phyloP scores from a whole-genome alignment of 2,113 vertebrate genomes.

The Tupaia tana region DNA sequence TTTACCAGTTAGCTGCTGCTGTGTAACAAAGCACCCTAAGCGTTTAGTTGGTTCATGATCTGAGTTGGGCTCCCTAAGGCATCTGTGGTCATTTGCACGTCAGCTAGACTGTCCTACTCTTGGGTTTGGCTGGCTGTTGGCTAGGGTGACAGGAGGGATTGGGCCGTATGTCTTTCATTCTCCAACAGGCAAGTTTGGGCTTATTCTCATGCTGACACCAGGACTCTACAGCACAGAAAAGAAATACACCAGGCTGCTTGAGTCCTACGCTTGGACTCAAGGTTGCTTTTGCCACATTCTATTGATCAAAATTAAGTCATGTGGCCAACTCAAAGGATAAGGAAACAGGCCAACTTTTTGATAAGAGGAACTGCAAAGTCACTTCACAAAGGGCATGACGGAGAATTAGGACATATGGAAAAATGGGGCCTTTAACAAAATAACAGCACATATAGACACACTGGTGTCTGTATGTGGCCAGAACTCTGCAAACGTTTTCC shows the following conservation, averaged over 20 bases:
- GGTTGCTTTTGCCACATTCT: not conserved
- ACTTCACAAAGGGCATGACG: fast-evolving
- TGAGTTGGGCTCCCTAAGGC: not conserved
- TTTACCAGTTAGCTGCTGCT: not conserved
- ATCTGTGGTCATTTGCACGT: not conserved
- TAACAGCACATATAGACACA: not conserved
- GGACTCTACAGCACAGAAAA: not conserved
- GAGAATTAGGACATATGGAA: not conserved
- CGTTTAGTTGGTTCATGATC: not conserved
- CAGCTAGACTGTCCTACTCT: not conserved
- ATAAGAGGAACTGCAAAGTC: not conserved
- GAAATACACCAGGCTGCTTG: not conserved
- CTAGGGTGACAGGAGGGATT: too few species aligned
- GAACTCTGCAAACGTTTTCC: not conserved
- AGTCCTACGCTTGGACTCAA: not conserved
- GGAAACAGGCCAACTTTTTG: not conserved
- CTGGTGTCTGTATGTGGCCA: not conserved
- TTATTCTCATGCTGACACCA: not conserved
- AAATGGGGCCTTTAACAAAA: not conserved
- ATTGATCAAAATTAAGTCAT: not conserved
- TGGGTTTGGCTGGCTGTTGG: not conserved
- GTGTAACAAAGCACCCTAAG: conserved; percentile 5
- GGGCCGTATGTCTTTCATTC: not conserved
- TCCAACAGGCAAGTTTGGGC: fast-evolving
- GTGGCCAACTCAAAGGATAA: not conserved